Base-by-base conservation (phyloP, 2,888 invertebrate species). In the Drosophila macrospina region DNA sequence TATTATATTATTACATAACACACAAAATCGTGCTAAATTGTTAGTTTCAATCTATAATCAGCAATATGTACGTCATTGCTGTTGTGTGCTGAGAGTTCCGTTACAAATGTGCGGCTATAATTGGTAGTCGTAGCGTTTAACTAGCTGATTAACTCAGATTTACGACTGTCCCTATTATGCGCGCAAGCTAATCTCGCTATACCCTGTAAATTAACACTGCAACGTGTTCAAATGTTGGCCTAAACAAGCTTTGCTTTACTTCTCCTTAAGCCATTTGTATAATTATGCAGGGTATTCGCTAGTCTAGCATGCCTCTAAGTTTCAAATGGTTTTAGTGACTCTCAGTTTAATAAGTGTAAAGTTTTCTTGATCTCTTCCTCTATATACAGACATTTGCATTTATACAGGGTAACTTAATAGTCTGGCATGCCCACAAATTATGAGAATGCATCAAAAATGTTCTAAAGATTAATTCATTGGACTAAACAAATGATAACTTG, bases 121-220 rank as follows among this genome's bases (percentile, higher is more conserved):
- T 37, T 61, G 37, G 51, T 30, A 28, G 28, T 55, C 4, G 16
- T n/a, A 30, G 30, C 50, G 30, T 32, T 30, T 44, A 51, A 51
- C 26, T 11, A 47, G 30, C 45, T 39, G 24, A 32, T 62, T 55
- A 47, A 26, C 48, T 41, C 6, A 26, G 15, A 42, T 26, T 60
- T 5, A 16, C 26, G 28, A 28, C 16, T 42, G 28, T 8, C n/a
- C 13, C 34, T 11, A 39, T 48, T 37, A 44, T 15, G 10, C 13
- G 4, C 11, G 37, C 30, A n/a, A 15, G 10, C 34, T 13, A 15
- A 50, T 41, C 39, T 20, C 6, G 0, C 7, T 8, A 51, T 42
- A 51, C 42, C 11, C 51, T 51, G 42, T 60, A 36, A 57, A 7
- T 10, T 6, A 5, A 20, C n/a, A n/a, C n/a, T n/a, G n/a, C n/a